These are phyloP conservation scores for Cataglyphis cursor DNA, from an alignment of 2,888 invertebrate species.

Conservation along the genomic window DNA sequence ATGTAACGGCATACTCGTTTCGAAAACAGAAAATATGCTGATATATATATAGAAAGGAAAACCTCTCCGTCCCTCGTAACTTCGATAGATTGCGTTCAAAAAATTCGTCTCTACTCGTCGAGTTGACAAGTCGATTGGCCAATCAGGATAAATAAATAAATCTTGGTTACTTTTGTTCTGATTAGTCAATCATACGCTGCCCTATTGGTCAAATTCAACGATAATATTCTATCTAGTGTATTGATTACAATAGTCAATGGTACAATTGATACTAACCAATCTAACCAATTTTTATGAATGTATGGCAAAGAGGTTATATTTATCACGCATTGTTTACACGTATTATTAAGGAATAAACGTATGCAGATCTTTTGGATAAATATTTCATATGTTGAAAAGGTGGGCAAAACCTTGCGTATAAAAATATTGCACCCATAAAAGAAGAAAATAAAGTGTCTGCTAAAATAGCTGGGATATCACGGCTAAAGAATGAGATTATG, in stretches of 20 bases:
- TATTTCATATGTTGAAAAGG: background rate
- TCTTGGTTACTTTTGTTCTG: no score
- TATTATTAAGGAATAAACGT: background rate
- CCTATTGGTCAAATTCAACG: no score
- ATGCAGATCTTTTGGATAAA: background rate
- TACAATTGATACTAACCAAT: no score
- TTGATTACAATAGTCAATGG: no score
- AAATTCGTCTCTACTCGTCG: background rate
- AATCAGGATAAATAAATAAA: background rate
- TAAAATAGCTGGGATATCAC: background rate
- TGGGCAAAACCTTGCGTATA: background rate
- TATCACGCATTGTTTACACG: no score
- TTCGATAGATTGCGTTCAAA: background rate
- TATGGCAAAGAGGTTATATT: no score
- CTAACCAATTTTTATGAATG: no score
- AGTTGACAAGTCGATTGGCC: background rate
- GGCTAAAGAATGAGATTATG: constrained; percentile 7
- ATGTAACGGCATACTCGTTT: background rate
- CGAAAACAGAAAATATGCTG: no score
- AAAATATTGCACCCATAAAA: background rate
- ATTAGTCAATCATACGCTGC: background rate
- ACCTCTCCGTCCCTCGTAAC: background rate
- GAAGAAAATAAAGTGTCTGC: background rate
- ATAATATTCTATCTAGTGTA: no score
- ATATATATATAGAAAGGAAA: background rate